A percentile compares a stretch with the other conserved stretches of the same genome.
phyloP scores from a whole-genome alignment of 2,797 vertebrate species.

The Sebastes reedi region DNA sequence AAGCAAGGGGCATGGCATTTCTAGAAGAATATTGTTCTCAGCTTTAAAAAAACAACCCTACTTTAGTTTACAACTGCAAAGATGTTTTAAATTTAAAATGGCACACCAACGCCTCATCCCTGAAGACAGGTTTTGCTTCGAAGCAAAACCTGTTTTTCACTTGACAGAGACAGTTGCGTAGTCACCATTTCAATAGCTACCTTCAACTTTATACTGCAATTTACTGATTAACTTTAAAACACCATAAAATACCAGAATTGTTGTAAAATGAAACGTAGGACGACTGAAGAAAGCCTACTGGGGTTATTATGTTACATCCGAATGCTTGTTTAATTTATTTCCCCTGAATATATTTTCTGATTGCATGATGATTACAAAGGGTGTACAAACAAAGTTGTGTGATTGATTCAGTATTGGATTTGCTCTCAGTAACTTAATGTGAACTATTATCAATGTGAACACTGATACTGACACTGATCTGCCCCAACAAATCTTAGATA shows the following conservation, averaged over 20 bases:
- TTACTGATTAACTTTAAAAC: background rate
- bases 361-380: background rate
- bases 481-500: background rate
- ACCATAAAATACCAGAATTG: background rate
- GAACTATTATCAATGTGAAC: background rate
- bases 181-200: background rate
- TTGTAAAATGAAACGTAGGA: background rate
- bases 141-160: background rate
- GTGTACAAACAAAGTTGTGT: background rate
- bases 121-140: conserved; percentile 18
- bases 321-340: background rate
- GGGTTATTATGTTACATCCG: background rate
- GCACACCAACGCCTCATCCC: background rate
- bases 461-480: background rate
- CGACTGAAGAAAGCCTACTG: too few relatives aligned
- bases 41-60: background rate
- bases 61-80: background rate
- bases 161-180: background rate
- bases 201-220: background rate
- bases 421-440: background rate
- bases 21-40: background rate
- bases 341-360: background rate
- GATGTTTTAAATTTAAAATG: background rate
- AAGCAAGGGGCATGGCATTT: background rate
- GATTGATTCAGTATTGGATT: background rate